These are phyloP conservation scores for Enteromius thamalakanensis DNA, from an alignment of 2,797 vertebrate species.

Conservation along the genomic window DNA sequence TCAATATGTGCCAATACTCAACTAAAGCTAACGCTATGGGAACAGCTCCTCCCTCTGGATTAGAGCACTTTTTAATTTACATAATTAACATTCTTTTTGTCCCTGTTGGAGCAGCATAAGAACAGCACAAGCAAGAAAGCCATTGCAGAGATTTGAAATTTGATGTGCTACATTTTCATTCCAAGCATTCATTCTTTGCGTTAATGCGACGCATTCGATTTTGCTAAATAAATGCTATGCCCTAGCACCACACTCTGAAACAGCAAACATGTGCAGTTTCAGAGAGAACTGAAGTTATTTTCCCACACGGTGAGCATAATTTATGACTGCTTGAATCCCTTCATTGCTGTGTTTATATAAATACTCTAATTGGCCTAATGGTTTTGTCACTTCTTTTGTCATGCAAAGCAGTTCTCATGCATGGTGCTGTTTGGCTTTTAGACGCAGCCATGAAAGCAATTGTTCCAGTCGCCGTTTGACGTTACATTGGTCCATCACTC, in stretches of 20 bases:
- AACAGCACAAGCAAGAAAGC: slow-evolving; percentile 6
- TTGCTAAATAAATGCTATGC: background rate
- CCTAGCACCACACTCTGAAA: background rate
- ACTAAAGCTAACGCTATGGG: slow-evolving; percentile 30
- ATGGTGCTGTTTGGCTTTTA: slow-evolving; percentile 56
- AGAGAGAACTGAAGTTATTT: slow-evolving; percentile 38
- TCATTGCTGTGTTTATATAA: slow-evolving; percentile 62
- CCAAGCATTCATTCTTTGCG: background rate
- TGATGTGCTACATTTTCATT: slow-evolving; percentile 4
- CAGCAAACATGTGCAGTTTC: slow-evolving; percentile 39
- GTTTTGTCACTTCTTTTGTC: slow-evolving; percentile 62
- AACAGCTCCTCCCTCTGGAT: slow-evolving; percentile 36
- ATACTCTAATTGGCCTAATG: slow-evolving; percentile 69
- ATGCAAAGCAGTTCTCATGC: slow-evolving; percentile 64
- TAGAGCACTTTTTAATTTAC: slow-evolving; percentile 43
- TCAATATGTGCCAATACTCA: slow-evolving; percentile 46
- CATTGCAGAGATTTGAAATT: slow-evolving; percentile 9
- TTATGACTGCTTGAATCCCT: slow-evolving; percentile 58
- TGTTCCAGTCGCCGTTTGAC: slow-evolving; percentile 61
- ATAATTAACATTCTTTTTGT: slow-evolving; percentile 41
- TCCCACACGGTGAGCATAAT: slow-evolving; percentile 51
- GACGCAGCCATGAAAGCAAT: slow-evolving; percentile 57
- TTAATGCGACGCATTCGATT: background rate
- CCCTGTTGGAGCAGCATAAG: slow-evolving; percentile 1
- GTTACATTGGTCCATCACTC: slow-evolving; percentile 58